Evolutionary conservation across 2,797 vertebrate species (phyloP).

Genomic region (Rhinella marina): DNA sequence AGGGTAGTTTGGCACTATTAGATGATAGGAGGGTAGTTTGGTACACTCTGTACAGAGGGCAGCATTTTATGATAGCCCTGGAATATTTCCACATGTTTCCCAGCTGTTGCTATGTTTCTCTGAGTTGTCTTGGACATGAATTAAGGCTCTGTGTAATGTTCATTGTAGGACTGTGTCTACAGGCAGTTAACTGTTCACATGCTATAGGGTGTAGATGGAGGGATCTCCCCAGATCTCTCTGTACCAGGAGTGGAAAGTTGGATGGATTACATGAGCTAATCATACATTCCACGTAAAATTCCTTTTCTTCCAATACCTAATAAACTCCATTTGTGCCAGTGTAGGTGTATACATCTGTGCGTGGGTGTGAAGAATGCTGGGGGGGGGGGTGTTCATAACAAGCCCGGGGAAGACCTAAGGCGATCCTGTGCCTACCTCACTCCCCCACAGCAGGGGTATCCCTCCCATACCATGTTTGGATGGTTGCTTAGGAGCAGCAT

Average conservation of each 20-base stretch:
- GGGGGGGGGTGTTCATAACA: neutral
- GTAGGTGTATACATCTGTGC: neutral
- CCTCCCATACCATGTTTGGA: constrained; percentile 31
- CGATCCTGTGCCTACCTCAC: neutral
- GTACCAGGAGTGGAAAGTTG: neutral
- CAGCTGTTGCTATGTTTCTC: constrained; percentile 38
- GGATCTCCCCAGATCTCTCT: neutral
- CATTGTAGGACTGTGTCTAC: neutral
- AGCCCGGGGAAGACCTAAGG: neutral
- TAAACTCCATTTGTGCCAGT: neutral
- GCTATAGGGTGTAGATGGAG: neutral
- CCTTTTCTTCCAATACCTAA: neutral
- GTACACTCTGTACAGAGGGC: constrained; percentile 5
- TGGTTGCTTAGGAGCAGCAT: constrained; percentile 37
- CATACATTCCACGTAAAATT: neutral
- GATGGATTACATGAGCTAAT: neutral
- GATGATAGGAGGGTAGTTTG: neutral
- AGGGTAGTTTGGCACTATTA: neutral
- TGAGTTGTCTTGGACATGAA: constrained; percentile 15
- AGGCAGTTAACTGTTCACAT: constrained; percentile 8
- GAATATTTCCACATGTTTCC: constrained; percentile 5
- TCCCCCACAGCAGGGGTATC: neutral
- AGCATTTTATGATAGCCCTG: neutral
- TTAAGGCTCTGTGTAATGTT: constrained; percentile 27
- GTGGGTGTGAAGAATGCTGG: neutral